These are phyloP conservation scores for Anseranas semipalmata DNA, from an alignment of 2,113 vertebrate species.

Conservation along the genomic window DNA sequence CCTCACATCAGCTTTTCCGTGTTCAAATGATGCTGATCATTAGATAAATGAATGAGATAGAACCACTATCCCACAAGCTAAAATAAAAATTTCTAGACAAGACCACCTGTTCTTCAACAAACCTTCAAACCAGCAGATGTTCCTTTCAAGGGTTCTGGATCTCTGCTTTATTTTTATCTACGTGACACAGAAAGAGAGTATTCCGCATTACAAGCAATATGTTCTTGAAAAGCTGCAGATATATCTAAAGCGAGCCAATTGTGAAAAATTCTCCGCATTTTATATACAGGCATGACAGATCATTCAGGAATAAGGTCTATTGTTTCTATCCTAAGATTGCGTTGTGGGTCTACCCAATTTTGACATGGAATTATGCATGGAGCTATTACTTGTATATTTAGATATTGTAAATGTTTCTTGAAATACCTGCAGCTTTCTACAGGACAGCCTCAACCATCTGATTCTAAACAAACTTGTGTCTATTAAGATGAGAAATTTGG, in stretches of 20 bases:
- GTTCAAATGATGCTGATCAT: neutral
- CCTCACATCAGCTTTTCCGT: neutral
- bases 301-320: neutral
- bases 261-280: neutral
- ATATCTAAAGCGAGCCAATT: neutral
- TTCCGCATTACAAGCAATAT: neutral
- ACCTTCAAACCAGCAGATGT: neutral
- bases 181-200: neutral
- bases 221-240: neutral
- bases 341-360: neutral
- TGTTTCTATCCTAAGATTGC: neutral
- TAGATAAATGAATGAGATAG: neutral
- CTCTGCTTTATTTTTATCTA: neutral
- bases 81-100: neutral
- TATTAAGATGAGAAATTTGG: neutral
- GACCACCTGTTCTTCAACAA: neutral
- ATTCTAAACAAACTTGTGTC: neutral
- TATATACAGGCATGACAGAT: neutral
- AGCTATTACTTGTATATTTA: neutral
- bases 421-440: neutral
- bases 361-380: neutral
- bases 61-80: neutral
- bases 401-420: too few relatives aligned
- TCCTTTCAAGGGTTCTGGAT: neutral
- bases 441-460: neutral